Percentiles rank a stretch among this genome's conserved stretches.
Conservation (phyloP, 2,797 vertebrate species). For the Cichlasoma orientale region DNA sequence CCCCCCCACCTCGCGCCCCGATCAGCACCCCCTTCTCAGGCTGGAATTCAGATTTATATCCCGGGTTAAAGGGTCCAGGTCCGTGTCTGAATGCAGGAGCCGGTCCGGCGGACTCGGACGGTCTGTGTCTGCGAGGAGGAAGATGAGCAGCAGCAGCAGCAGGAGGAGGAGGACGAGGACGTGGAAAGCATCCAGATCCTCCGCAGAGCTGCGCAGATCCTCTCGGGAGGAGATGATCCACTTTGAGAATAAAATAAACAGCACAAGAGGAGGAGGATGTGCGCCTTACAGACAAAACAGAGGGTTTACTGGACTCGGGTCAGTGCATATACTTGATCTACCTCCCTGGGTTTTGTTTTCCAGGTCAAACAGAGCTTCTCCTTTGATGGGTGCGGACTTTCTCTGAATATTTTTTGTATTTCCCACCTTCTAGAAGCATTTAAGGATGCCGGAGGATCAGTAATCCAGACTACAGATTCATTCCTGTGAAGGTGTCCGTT, state of each 20-base stretch:
- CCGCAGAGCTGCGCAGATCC: slow-evolving; percentile 54
- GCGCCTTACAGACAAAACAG: background rate
- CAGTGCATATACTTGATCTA: too few relatives aligned
- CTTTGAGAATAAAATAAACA: background rate
- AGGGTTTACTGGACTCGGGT: background rate
- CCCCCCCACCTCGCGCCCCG: background rate
- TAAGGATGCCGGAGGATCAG: background rate
- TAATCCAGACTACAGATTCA: background rate
- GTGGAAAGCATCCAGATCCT: slow-evolving; percentile 51
- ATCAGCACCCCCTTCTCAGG: background rate
- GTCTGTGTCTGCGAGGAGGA: slow-evolving; percentile 16
- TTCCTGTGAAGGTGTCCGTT: background rate
- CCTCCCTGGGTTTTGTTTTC: background rate
- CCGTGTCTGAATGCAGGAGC: background rate
- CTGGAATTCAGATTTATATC: background rate
- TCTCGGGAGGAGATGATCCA: rapidly evolving
- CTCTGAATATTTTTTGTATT: background rate
- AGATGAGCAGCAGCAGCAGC: background rate
- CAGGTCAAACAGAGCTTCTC: background rate
- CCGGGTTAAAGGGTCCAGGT: background rate
- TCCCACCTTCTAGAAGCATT: background rate
- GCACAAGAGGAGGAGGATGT: background rate
- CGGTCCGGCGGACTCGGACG: background rate
- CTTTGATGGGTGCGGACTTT: background rate
- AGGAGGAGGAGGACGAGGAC: slow-evolving; percentile 30